phyloP scores from a whole-genome alignment of 2,113 vertebrate genomes.

The Bufo bufo region DNA sequence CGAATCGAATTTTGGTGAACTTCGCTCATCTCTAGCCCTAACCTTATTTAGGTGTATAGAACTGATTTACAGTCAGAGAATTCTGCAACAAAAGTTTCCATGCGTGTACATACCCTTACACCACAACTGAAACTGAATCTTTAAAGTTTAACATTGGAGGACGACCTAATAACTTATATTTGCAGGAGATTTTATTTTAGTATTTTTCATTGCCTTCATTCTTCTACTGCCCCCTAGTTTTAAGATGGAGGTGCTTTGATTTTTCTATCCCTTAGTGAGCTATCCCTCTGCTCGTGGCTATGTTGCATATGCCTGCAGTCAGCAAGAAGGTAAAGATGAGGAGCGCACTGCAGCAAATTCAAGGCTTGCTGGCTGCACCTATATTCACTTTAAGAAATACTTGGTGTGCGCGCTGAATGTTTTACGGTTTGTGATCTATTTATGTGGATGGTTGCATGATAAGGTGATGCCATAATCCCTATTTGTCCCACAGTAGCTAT shows the following conservation, averaged over 20 bases:
- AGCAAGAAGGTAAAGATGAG: background rate
- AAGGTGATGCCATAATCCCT: slow-evolving; percentile 45
- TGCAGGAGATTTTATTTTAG: too few relatives aligned
- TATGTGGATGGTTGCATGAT: slow-evolving; percentile 38
- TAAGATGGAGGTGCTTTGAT: background rate
- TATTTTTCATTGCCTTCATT: too few relatives aligned
- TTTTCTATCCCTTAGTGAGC: background rate
- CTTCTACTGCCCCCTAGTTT: too few relatives aligned
- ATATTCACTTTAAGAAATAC: slow-evolving; percentile 32
- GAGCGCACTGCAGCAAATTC: slow-evolving; percentile 10
- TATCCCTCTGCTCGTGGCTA: background rate
- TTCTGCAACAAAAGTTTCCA: too few relatives aligned
- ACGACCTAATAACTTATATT: too few relatives aligned
- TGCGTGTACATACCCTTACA: too few relatives aligned
- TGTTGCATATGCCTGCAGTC: background rate
- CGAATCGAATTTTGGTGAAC: too few relatives aligned
- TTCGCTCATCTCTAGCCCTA: too few relatives aligned
- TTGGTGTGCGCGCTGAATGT: slow-evolving; percentile 18
- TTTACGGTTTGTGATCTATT: slow-evolving; percentile 38
- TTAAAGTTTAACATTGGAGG: too few relatives aligned
- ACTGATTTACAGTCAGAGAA: too few relatives aligned
- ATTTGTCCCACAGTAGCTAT: slow-evolving; percentile 52
- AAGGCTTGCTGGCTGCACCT: background rate
- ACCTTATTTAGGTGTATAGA: too few relatives aligned
- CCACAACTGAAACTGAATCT: too few relatives aligned